These are phyloP conservation scores for Plemyria rubiginata DNA, from an alignment of 2,888 invertebrate genomes.

Conservation along the genomic window DNA sequence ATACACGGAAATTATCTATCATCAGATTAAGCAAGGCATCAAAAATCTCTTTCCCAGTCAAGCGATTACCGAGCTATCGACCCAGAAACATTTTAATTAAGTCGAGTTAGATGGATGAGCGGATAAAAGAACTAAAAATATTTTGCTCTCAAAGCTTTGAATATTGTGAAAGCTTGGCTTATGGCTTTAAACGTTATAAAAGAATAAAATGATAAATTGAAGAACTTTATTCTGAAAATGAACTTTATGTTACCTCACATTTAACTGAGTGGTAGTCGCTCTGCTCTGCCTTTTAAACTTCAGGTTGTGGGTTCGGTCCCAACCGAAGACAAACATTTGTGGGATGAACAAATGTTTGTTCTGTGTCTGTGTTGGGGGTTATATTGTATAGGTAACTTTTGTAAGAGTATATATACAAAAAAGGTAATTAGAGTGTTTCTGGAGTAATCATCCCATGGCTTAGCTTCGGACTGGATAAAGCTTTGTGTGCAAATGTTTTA, in stretches of 20 bases:
- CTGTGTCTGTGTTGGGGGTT: too few species aligned
- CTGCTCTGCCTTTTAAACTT: too few species aligned
- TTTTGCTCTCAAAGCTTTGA: conserved; percentile 9
- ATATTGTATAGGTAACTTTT: too few species aligned
- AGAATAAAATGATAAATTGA: neutral
- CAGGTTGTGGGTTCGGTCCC: too few species aligned
- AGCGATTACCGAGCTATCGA: conserved; percentile 31
- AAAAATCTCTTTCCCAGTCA: conserved; percentile 22
- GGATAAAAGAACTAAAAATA: conserved; percentile 23
- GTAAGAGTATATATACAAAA: too few species aligned
- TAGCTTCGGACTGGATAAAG: too few species aligned
- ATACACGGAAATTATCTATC: conserved; percentile 23
- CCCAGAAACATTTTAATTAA: conserved; percentile 35
- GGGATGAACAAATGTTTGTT: too few species aligned
- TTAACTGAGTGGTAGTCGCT: too few species aligned
- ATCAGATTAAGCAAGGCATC: conserved; percentile 16
- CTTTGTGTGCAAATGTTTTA: too few species aligned
- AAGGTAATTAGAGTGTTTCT: too few species aligned
- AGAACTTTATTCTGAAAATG: neutral
- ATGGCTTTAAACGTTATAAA: neutral
- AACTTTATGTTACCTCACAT: too few species aligned
- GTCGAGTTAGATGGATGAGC: conserved; percentile 18
- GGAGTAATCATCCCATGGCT: too few species aligned
- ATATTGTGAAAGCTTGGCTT: conserved; percentile 9
- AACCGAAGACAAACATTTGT: neutral